Conservation (phyloP, 2,888 invertebrate species). For the Oasisia sp. region DNA sequence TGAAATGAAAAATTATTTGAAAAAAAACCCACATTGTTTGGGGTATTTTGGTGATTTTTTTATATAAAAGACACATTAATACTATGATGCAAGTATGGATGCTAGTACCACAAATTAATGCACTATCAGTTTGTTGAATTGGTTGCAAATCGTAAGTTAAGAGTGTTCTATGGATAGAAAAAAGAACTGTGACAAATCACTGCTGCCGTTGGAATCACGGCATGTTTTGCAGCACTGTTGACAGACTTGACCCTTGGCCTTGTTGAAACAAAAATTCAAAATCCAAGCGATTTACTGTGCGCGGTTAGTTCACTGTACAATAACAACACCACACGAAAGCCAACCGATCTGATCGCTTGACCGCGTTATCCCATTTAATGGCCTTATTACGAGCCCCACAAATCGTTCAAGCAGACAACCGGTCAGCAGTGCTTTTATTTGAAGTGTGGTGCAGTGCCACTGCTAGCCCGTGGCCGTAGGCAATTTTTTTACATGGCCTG, state of each 20-base stretch:
- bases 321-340: neutral
- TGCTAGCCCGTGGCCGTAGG: neutral
- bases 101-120: neutral
- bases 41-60: neutral
- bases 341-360: constrained; percentile 17
- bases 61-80: neutral
- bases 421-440: constrained; percentile 17
- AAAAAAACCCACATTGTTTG: neutral
- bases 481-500: neutral
- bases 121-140: neutral
- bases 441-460: neutral
- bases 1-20: neutral
- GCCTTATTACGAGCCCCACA: neutral
- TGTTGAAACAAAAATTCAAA: neutral
- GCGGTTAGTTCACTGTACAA: neutral
- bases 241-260: neutral
- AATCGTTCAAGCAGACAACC: constrained; percentile 7
- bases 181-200: neutral
- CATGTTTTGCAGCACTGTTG: neutral
- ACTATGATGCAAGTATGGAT: neutral
- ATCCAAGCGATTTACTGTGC: neutral
- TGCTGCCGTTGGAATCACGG: neutral
- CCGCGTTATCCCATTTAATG: constrained; percentile 2
- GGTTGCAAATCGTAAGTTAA: neutral
- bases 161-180: neutral